Base-by-base conservation (phyloP, 2,113 vertebrate genomes). In the Rhabdomys dilectus region DNA sequence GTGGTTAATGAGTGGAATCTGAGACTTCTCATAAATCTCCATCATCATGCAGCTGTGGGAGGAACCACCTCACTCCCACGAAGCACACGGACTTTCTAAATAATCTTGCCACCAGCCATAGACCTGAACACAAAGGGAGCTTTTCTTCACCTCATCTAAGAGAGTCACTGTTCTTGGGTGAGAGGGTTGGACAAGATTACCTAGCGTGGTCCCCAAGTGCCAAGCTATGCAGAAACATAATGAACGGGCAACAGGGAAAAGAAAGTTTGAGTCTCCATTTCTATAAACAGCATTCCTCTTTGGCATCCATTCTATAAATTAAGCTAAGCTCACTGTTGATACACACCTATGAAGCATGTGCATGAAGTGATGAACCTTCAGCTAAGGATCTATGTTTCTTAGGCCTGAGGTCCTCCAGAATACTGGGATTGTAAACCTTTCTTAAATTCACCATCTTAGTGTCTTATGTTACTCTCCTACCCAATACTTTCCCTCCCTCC, bases 111-210 rank as follows among this genome's bases (percentile, higher is more conserved):
- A 96, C 97, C 97, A 95, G 98, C 96, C 98, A 92, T 97, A 94
- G 97, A 97, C 97, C 93, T 93, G 96, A 98, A 97, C 97, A 98
- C 98, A 95, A 97, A 97, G 89, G 95, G 91, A 96, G 93, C 98
- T 98, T 97, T 96, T 98, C 98, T 98, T 98, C 97, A 98, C 97
- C 92, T 95, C 17, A 81, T 98, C 96, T 97, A 96, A 98, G 97
- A 96, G 97, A 98, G 97, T 97, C 97, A 98, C 78, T 98, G 98
- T 98, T 98, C 97, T 97, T 94, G 22, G 29, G 95, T 93, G 96
- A 76, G 26, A 97, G 97, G 97, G 97, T 97, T 98, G 73, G 98
- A 93, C 97, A 96, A 93, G 94, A 68, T 89, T 87, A 96, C 97
- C 98, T 97, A 98, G 97, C 34, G 51, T 29, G 97, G 95, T 96